Percentiles rank a stretch among this genome's conserved stretches.
These are phyloP conservation scores for Platyscapa corneri DNA, from an alignment of 1,140 invertebrate species.

Conservation along the genomic window DNA sequence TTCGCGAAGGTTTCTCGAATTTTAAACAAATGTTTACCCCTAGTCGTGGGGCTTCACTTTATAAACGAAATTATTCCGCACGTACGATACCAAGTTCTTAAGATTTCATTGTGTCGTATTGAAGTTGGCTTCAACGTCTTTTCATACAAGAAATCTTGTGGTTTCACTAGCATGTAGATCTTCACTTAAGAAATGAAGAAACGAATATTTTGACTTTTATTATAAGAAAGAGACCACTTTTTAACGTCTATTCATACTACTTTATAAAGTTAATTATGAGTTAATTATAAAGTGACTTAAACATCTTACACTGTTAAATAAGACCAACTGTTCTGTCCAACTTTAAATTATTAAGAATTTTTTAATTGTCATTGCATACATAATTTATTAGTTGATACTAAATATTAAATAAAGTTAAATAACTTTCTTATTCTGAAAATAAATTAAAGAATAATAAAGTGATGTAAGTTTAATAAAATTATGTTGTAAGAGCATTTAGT, in stretches of 20 bases:
- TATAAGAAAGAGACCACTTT: neutral
- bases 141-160: neutral
- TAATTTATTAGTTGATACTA: no score
- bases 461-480: no score
- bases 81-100: neutral
- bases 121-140: neutral
- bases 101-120: neutral
- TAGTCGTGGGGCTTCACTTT: constrained; percentile 35
- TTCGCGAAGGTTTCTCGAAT: constrained; percentile 26
- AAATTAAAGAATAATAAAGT: no score
- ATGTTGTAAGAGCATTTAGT: no score
- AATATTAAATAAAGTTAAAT: no score
- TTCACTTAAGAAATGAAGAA: neutral
- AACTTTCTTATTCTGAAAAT: no score
- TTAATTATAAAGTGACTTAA: neutral
- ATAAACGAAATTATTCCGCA: neutral
- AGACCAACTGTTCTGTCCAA: no score
- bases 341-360: no score
- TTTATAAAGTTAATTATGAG: neutral
- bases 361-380: no score
- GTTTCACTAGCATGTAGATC: neutral
- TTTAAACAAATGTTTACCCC: neutral
- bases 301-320: no score
- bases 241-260: neutral
- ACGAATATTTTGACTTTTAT: neutral